Conservation (phyloP, 2,113 vertebrate species). For the Colinus virginianus region DNA sequence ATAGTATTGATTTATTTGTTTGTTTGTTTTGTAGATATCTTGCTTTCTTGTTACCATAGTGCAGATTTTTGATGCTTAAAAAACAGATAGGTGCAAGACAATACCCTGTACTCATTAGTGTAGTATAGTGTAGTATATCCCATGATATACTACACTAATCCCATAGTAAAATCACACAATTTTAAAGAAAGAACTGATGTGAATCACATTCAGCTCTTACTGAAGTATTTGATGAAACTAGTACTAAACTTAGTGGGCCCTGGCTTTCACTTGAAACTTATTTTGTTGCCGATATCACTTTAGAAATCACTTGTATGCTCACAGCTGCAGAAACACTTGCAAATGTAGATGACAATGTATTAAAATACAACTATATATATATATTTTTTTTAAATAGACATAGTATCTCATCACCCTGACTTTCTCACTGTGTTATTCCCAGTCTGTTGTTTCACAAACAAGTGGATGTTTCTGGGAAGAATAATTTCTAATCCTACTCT, state of each 20-base stretch:
- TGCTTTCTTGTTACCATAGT: too few species aligned
- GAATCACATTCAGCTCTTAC: background rate
- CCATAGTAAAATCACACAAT: background rate
- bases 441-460: background rate
- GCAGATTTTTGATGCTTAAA: too few species aligned
- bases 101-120: too few species aligned
- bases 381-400: too few species aligned
- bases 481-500: background rate
- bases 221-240: background rate
- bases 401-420: background rate
- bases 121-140: too few species aligned
- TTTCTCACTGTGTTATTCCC: background rate
- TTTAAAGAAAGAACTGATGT: background rate
- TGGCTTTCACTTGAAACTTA: background rate
- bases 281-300: background rate
- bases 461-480: background rate
- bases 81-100: too few species aligned
- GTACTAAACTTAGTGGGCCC: background rate
- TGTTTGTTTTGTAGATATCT: too few species aligned
- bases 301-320: background rate
- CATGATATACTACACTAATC: too few species aligned
- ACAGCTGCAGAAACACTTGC: background rate
- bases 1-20: too few species aligned
- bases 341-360: background rate
- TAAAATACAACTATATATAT: background rate